Base-by-base conservation (phyloP, 1,140 invertebrate genomes). In the Battus philenor region DNA sequence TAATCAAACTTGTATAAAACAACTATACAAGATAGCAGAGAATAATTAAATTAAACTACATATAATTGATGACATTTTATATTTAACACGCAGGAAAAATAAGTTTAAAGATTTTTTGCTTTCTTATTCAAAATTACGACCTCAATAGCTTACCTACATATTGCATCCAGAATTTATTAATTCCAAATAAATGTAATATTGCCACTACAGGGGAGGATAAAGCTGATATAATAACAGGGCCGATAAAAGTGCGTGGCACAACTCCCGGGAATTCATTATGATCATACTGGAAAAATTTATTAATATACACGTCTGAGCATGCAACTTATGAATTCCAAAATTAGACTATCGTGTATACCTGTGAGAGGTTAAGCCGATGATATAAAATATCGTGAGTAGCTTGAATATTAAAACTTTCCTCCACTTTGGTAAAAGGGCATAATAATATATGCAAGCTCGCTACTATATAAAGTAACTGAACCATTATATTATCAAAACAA, bases 381-480 rank as follows among this genome's bases (percentile, higher is more conserved):
- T 97, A 98, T 8, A 99, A 87, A 59, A 99, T 90, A 88, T 99
- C 98, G 87, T 99, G 98, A 78, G 94, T 95, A 7, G 98, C 98
- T 89, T 99, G 96, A 11, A 99, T 88, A 87, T 99, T 99, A 72
- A 99, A 99, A 87, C 97, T 99, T 89, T 99, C 98, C 87, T 99
- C 98, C 5, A 99, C 98, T 93, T 99, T 99, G 0, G 97, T 99
- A 75, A 94, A 99, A 30, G 98, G 98, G 75, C 96, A 97, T 54
- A 95, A 90, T 34, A 96, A 68, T 27, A 99, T 81, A 79, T 98
- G 94, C 47, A 94, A 86, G 47, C 89, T 88, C 20, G 93, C 91
- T 54, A 94, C 87, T 29, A 92, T 68, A 55, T 78, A 83, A 43
- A 83, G 52, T 71, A 85, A 60, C 50, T 78, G 79, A 54, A 78